These are phyloP conservation scores for Misgurnus mizolepis DNA, from an alignment of 2,113 vertebrate genomes.

Conservation along the genomic window DNA sequence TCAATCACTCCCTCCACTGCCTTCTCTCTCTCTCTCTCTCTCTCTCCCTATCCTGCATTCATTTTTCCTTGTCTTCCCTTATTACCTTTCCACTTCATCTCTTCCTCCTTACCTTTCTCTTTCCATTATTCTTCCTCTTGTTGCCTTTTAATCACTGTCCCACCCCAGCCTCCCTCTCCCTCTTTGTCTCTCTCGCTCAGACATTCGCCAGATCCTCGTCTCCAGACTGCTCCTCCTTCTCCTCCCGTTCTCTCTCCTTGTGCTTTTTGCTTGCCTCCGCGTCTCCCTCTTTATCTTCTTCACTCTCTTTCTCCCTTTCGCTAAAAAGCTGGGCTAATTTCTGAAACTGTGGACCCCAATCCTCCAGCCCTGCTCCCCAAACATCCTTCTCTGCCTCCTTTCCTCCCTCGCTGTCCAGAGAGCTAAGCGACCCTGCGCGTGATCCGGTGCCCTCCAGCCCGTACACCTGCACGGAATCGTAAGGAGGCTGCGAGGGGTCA, in stretches of 20 bases:
- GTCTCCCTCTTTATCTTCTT: constrained; percentile 58
- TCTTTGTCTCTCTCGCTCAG: constrained; percentile 53
- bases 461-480: constrained; percentile 89
- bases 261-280: constrained; percentile 50
- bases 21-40: constrained; percentile 50
- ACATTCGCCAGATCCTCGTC: constrained; percentile 52
- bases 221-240: constrained; percentile 61
- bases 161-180: constrained; percentile 52
- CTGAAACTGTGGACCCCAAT: constrained; percentile 86
- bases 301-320: constrained; percentile 73
- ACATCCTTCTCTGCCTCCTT: constrained; percentile 73
- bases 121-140: constrained; percentile 68
- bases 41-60: constrained; percentile 50
- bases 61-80: constrained; percentile 72
- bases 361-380: constrained; percentile 75
- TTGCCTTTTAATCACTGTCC: constrained; percentile 74
- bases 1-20: constrained; percentile 72
- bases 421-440: constrained; percentile 85
- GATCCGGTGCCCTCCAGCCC: constrained; percentile 87
- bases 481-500: constrained; percentile 85
- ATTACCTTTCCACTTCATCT: constrained; percentile 40
- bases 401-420: constrained; percentile 80
- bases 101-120: constrained; percentile 61
- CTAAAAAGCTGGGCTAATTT: constrained; percentile 85
- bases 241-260: constrained; percentile 43